A percentile compares a stretch with the other conserved stretches of the same genome.
Evolutionary conservation across 2,888 invertebrate species (phyloP).

Genomic region (Orgyia antiqua): DNA sequence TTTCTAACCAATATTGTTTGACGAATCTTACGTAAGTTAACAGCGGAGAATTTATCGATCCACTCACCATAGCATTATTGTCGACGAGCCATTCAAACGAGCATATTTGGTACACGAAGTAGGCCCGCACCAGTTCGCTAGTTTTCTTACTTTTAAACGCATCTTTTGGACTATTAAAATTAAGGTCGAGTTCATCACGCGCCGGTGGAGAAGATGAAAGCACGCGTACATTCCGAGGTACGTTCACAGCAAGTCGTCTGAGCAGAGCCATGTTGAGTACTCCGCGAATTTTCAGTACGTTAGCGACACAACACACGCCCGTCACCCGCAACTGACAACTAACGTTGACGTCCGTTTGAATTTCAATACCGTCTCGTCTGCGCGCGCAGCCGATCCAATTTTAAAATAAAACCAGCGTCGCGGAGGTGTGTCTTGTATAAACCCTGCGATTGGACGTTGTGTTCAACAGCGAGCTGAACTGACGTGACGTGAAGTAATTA

Average conservation of each 20-base stretch:
- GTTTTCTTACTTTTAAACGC: constrained; percentile 98
- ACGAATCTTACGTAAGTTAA: constrained; percentile 55
- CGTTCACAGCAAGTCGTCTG: constrained; percentile 56
- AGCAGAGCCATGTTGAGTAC: constrained; percentile 66
- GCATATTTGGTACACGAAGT: constrained; percentile 94
- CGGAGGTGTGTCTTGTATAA: constrained; percentile 65
- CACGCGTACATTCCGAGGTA: constrained; percentile 52
- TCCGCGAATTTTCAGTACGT: constrained; percentile 44
- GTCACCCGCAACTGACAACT: constrained; percentile 51
- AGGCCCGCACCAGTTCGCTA: constrained; percentile 92
- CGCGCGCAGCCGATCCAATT: constrained; percentile 71
- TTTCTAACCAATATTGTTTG: constrained; percentile 39
- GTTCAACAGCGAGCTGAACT: constrained; percentile 15
- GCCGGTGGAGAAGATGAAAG: constrained; percentile 41
- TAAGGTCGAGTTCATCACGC: constrained; percentile 87
- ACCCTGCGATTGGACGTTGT: constrained; percentile 46
- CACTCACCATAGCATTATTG: constrained; percentile 93
- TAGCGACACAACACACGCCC: constrained; percentile 46
- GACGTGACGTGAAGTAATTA: constrained; percentile 17
- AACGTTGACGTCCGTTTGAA: constrained; percentile 59
- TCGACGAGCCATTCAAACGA: constrained; percentile 92
- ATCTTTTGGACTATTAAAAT: constrained; percentile 92
- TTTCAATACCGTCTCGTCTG: constrained; percentile 61
- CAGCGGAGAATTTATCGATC: constrained; percentile 34
- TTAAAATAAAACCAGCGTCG: constrained; percentile 46